A percentile compares a stretch with the other conserved stretches of the same genome.
phyloP scores from a whole-genome alignment of 2,888 invertebrate genomes.

The Dioctria rufipes region DNA sequence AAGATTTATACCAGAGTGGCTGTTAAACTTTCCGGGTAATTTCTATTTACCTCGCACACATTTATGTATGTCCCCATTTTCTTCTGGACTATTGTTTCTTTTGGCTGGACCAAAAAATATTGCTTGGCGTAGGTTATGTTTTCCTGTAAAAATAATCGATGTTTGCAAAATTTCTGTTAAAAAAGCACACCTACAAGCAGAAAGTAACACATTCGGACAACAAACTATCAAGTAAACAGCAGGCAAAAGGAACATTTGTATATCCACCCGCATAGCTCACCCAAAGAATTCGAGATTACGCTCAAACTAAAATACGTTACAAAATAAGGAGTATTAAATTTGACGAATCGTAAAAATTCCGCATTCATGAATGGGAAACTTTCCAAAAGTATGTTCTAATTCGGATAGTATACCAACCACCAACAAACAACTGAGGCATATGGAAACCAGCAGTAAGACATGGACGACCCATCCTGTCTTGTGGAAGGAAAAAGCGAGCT shows the following conservation, averaged over 20 bases:
- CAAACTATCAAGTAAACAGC: too few relatives aligned
- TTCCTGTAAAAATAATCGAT: too few relatives aligned
- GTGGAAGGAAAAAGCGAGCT: conserved; percentile 12
- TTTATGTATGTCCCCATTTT: not conserved
- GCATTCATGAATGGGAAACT: not conserved
- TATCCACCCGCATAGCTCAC: too few relatives aligned
- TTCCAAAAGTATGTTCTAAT: not conserved
- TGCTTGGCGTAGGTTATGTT: too few relatives aligned
- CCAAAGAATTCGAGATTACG: too few relatives aligned
- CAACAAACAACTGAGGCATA: not conserved
- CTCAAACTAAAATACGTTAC: conserved; percentile 28
- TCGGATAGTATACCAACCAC: not conserved
- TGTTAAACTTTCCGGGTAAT: not conserved
- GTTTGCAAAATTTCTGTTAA: too few relatives aligned
- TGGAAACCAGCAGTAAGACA: not conserved
- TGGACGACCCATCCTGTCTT: conserved; percentile 3
- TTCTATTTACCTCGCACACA: not conserved
- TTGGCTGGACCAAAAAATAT: too few relatives aligned
- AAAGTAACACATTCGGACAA: too few relatives aligned
- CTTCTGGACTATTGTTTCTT: not conserved
- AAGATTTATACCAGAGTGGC: not conserved
- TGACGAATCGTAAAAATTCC: conserved; percentile 36
- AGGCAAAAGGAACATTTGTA: too few relatives aligned
- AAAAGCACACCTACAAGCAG: too few relatives aligned
- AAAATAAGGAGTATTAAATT: conserved; percentile 40